Evolutionary conservation across 2,113 vertebrate genomes (phyloP).

Genomic region (Herpetotheres cachinnans): DNA sequence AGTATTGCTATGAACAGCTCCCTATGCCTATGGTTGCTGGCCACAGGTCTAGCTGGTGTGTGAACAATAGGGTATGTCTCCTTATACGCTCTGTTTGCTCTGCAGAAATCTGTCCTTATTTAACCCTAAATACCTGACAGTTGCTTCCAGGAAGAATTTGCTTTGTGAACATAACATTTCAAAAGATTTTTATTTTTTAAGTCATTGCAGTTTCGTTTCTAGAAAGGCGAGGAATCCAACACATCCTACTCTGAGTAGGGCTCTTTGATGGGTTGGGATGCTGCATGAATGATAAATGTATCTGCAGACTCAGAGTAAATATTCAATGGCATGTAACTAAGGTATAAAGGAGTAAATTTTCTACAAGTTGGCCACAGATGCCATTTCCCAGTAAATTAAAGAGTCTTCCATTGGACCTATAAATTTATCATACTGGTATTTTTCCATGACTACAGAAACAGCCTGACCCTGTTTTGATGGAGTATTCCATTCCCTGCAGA

Average conservation of each 20-base stretch:
- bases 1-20: neutral
- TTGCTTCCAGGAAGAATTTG: conserved; percentile 48
- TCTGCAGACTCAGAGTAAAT: conserved; percentile 64
- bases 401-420: conserved; percentile 55
- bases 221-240: conserved; percentile 58
- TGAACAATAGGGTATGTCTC: neutral
- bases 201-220: conserved; percentile 48
- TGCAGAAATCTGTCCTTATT: conserved; percentile 30
- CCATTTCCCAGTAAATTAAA: conserved; percentile 71
- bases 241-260: conserved; percentile 50
- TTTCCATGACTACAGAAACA: conserved; percentile 51
- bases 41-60: neutral
- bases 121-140: conserved; percentile 42
- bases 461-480: conserved; percentile 22
- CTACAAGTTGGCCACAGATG: conserved; percentile 57
- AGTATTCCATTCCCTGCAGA: neutral
- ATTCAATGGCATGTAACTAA: conserved; percentile 39
- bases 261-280: conserved; percentile 58
- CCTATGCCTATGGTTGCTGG: neutral
- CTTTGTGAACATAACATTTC: conserved; percentile 48
- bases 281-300: conserved; percentile 54
- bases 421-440: conserved; percentile 46
- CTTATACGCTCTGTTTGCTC: neutral
- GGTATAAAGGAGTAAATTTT: conserved; percentile 68
- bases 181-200: neutral